Conservation (phyloP, 2,888 invertebrate genomes). For the Chironomus tentans region DNA sequence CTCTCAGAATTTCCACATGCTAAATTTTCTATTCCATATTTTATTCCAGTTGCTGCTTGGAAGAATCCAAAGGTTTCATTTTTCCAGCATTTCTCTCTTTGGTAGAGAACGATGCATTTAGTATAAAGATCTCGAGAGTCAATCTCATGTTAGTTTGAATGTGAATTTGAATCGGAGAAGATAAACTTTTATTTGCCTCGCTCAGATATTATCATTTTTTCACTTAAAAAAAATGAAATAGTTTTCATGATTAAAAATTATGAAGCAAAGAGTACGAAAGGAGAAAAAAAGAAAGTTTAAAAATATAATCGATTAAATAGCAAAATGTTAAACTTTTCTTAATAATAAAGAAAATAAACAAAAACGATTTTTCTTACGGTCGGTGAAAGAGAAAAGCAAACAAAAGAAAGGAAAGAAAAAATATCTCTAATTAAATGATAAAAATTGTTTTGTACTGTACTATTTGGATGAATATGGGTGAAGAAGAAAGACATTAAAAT, state of each 20-base stretch:
- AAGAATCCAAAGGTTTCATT: not conserved
- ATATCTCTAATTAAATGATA: too few relatives aligned
- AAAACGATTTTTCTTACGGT: too few relatives aligned
- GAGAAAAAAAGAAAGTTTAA: not conserved
- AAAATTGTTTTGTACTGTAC: too few relatives aligned
- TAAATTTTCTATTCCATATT: not conserved
- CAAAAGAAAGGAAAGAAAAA: too few relatives aligned
- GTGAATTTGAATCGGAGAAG: conserved; percentile 19
- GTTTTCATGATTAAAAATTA: not conserved
- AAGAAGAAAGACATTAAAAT: too few relatives aligned
- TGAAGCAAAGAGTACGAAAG: not conserved
- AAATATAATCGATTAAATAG: not conserved
- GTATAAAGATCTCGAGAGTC: not conserved
- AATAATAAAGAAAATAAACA: too few relatives aligned
- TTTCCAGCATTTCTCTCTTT: too few relatives aligned
- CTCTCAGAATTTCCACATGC: not conserved
- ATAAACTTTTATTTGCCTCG: not conserved
- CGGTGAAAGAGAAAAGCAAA: too few relatives aligned
- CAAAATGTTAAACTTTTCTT: not conserved
- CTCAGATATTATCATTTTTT: not conserved
- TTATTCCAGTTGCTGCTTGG: not conserved
- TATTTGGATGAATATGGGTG: too few relatives aligned
- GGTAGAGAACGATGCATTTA: too few relatives aligned
- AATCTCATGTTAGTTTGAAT: conserved; percentile 17
- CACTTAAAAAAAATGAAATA: not conserved